A percentile compares a stretch with the other conserved stretches of the same genome.
Evolutionary conservation across 2,888 invertebrate genomes (phyloP).

Genomic region (Noctua fimbriata): DNA sequence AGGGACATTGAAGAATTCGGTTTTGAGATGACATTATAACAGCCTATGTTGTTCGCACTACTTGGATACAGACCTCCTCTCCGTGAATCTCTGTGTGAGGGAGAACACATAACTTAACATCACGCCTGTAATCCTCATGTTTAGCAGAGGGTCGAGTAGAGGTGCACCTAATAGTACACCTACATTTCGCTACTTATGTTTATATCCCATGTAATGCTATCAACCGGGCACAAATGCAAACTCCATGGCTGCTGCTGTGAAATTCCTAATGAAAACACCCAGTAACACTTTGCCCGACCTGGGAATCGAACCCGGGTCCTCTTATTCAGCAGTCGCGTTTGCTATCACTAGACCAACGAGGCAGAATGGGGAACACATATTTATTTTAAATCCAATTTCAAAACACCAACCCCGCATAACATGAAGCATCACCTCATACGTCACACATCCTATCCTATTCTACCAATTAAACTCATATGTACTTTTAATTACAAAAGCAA

Average conservation of each 20-base stretch:
- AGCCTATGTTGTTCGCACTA: too few relatives aligned
- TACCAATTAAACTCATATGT: slow-evolving; percentile 72
- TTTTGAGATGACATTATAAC: too few relatives aligned
- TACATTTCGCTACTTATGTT: not conserved
- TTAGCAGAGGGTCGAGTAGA: not conserved
- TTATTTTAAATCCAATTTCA: slow-evolving; percentile 16
- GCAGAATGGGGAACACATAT: not conserved
- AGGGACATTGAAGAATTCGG: too few relatives aligned
- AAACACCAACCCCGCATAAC: not conserved
- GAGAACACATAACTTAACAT: not conserved
- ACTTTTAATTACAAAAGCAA: slow-evolving; percentile 85
- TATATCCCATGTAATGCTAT: not conserved
- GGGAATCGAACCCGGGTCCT: not conserved
- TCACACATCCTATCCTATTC: slow-evolving; percentile 47
- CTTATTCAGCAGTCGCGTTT: not conserved
- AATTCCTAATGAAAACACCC: not conserved
- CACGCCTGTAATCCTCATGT: not conserved
- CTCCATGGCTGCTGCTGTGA: not conserved
- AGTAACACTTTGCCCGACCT: not conserved
- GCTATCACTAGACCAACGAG: not conserved
- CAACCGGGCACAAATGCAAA: not conserved
- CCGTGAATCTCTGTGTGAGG: not conserved
- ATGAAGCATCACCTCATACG: slow-evolving; percentile 22
- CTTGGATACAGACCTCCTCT: too few relatives aligned
- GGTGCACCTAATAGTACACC: not conserved